Conservation (phyloP, 2,113 vertebrate genomes). For the Hypanus sabinus region DNA sequence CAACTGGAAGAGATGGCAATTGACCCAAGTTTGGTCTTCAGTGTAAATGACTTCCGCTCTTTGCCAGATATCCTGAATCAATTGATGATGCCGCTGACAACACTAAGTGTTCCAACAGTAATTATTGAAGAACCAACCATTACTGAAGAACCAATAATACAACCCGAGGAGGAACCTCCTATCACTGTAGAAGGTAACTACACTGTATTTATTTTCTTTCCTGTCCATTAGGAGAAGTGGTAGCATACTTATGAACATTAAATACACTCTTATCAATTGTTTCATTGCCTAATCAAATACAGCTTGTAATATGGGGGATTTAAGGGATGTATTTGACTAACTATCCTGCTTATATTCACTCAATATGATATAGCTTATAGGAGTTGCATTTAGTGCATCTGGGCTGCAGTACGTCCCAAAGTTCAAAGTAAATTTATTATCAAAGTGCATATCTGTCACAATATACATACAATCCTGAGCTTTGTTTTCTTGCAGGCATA, state of each 20-base stretch:
- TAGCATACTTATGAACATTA: not conserved
- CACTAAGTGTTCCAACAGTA: slow-evolving; percentile 41
- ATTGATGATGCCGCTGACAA: slow-evolving; percentile 53
- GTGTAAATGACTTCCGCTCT: slow-evolving; percentile 46
- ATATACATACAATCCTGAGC: too few relatives aligned
- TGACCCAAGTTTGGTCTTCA: slow-evolving; percentile 75
- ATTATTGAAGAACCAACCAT: not conserved
- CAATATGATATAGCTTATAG: not conserved
- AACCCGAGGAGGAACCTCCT: slow-evolving; percentile 35
- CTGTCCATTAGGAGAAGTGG: not conserved
- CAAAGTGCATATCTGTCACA: too few relatives aligned
- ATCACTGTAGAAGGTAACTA: slow-evolving; percentile 39
- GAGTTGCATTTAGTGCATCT: not conserved
- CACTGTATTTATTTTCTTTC: not conserved
- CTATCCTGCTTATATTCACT: not conserved
- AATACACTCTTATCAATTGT: not conserved
- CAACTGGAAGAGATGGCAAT: slow-evolving; percentile 74
- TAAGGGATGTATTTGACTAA: too few relatives aligned
- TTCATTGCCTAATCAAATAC: not conserved
- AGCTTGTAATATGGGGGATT: not conserved
- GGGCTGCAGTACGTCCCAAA: too few relatives aligned
- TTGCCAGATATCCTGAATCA: slow-evolving; percentile 50
- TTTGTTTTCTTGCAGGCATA: too few relatives aligned
- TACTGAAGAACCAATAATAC: not conserved
- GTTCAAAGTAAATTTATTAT: too few relatives aligned